Conservation (phyloP, 1,140 invertebrate genomes). For the Meteorus sp. region DNA sequence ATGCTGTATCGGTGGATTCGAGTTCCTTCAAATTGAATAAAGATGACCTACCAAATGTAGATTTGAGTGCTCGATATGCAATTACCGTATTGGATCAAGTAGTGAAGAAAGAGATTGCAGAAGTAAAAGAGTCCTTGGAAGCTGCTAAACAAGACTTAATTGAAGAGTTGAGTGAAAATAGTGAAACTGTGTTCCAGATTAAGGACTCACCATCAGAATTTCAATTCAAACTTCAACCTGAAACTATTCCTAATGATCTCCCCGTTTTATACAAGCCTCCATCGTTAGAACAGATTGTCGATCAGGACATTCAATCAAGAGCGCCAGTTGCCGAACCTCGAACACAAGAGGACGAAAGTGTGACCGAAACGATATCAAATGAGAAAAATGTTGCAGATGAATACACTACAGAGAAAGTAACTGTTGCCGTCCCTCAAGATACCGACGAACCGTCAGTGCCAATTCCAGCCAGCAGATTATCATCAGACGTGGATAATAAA, state of each 20-base stretch:
- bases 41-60: constrained; percentile 65
- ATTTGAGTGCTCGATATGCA: constrained; percentile 54
- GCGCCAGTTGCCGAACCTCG: constrained; percentile 38
- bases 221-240: constrained; percentile 64
- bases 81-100: constrained; percentile 58
- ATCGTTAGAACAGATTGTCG: constrained; percentile 41
- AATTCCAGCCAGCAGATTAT: constrained; percentile 42
- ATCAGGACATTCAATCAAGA: constrained; percentile 32
- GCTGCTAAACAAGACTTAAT: constrained; percentile 68
- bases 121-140: constrained; percentile 70
- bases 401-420: constrained; percentile 34
- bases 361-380: neutral
- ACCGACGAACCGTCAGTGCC: constrained; percentile 28
- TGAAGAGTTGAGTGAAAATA: constrained; percentile 62
- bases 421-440: constrained; percentile 31
- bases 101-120: constrained; percentile 66
- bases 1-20: constrained; percentile 54
- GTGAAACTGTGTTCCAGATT: constrained; percentile 54
- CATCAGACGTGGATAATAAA: constrained; percentile 48
- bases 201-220: constrained; percentile 75
- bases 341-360: constrained; percentile 17
- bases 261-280: constrained; percentile 53
- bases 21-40: constrained; percentile 70
- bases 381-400: constrained; percentile 23
- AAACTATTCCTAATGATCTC: constrained; percentile 54